A percentile compares a stretch with the other conserved stretches of the same genome.
These are phyloP conservation scores for Ochropleura plecta DNA, from an alignment of 2,888 invertebrate genomes.

Conservation along the genomic window DNA sequence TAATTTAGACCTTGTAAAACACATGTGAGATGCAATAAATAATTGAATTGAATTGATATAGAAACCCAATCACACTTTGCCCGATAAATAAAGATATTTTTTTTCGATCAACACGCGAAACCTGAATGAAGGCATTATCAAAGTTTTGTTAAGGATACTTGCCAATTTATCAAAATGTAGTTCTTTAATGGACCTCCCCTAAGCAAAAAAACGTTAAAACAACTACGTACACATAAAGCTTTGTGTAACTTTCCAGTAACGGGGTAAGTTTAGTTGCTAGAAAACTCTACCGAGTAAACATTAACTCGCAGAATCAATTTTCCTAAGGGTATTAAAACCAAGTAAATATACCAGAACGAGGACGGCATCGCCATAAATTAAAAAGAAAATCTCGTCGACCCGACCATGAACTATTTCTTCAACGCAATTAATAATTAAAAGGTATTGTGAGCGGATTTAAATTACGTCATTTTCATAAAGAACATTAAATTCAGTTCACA, in stretches of 20 bases:
- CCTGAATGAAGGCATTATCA: background rate
- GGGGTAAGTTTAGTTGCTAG: background rate
- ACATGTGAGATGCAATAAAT: too few species aligned
- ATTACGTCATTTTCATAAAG: background rate
- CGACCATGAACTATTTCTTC: conserved; percentile 61
- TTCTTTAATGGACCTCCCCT: background rate
- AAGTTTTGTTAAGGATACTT: background rate
- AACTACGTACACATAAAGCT: background rate
- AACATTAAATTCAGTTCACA: background rate
- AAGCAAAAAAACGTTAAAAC: background rate
- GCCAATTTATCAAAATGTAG: background rate
- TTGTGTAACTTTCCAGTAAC: conserved; percentile 7
- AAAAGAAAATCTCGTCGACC: conserved; percentile 50
- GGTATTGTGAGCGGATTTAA: background rate
- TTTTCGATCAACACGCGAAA: too few species aligned
- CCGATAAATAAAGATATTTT: too few species aligned
- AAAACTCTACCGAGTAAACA: conserved; percentile 20
- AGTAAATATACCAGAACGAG: conserved; percentile 39
- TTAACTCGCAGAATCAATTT: conserved; percentile 28
- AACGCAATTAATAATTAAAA: conserved; percentile 37
- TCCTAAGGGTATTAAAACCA: conserved; percentile 36
- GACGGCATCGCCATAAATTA: conserved; percentile 38
- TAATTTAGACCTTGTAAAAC: too few species aligned
- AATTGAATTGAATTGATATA: too few species aligned
- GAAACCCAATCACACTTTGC: too few species aligned